These are phyloP conservation scores for Colius striatus DNA, from an alignment of 2,113 vertebrate species.

Conservation along the genomic window DNA sequence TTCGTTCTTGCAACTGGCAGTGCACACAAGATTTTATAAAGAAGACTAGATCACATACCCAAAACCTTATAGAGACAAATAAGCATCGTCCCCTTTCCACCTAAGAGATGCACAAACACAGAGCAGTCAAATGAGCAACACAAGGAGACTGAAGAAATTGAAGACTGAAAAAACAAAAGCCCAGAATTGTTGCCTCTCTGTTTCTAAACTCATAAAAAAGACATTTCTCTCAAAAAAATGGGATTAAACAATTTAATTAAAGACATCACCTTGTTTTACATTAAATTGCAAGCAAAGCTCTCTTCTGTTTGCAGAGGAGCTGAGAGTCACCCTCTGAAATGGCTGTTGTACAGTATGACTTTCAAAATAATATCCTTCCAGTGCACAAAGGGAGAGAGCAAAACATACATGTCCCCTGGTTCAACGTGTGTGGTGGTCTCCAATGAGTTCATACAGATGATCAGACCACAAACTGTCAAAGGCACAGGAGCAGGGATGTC, in stretches of 20 bases:
- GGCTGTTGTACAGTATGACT: background rate
- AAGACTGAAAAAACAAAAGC: background rate
- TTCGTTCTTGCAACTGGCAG: background rate
- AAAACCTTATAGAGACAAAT: background rate
- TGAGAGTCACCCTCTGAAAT: background rate
- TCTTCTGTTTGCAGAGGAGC: conserved; percentile 23
- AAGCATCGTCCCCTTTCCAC: background rate
- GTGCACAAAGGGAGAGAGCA: background rate
- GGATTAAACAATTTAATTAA: conserved; percentile 18
- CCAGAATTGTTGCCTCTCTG: background rate
- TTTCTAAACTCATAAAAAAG: background rate
- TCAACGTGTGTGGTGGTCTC: background rate
- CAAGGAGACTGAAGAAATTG: background rate
- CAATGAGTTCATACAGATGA: conserved; percentile 1
- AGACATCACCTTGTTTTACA: background rate
- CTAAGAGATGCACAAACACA: background rate
- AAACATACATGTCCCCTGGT: conserved; percentile 13
- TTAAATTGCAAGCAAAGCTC: background rate
- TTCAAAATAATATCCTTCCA: conserved; percentile 24
- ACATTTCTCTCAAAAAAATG: background rate
- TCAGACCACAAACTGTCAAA: background rate
- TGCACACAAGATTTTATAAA: background rate
- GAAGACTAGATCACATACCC: background rate
- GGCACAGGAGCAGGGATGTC: background rate
- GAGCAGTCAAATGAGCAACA: background rate